Evolutionary conservation across 2,113 vertebrate species (phyloP), one percentile per base, ranked within the genome.

Genomic region (Cyanistes caeruleus): DNA sequence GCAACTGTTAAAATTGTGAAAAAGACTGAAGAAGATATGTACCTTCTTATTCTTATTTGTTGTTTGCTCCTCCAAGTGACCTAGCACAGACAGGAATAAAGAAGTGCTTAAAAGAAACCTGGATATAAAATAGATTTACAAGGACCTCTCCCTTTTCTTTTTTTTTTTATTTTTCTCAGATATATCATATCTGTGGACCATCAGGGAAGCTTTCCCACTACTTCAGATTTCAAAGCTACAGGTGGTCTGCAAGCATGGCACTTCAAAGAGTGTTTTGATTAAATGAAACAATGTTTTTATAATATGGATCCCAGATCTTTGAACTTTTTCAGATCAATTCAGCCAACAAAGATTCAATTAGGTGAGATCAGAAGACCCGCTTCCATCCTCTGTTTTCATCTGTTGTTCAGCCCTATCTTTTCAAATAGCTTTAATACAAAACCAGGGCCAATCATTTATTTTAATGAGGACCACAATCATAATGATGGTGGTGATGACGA

Each of bases 201-300:
- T 92, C 97, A 96, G 78, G 65, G 55, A 94, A 98, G 97, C 93
- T 97, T 98, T 97, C 59, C 73, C 72, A 77, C 86, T 94, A 98
- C 98, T 98, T 98, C 97, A 97, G 92, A 96, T 98, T 98, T 99
- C 98, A 99, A 99, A 99, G 98, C 98, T 97, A 98, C 98, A 98
- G 98, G 98, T 98, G 98, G 97, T 96, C 96, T 87, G 92, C 97
- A 96, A 99, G 98, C 89, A 93, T 95, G 88, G 51, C 94, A 98
- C 98, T 99, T 99, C 99, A 99, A 99, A 99, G 98, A 87, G 82
- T 84, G 95, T 92, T 97, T 94, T 97, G 96, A 97, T 98, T 97
- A 98, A 98, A 98, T 95, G 89, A 98, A 98, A 98, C 97, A 93
- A 96, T 97, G 97, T 98, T 98, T 97, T 97, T 95, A 96, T 98